Conservation (phyloP, 2,888 invertebrate species). For the Metacarcinus magister region DNA sequence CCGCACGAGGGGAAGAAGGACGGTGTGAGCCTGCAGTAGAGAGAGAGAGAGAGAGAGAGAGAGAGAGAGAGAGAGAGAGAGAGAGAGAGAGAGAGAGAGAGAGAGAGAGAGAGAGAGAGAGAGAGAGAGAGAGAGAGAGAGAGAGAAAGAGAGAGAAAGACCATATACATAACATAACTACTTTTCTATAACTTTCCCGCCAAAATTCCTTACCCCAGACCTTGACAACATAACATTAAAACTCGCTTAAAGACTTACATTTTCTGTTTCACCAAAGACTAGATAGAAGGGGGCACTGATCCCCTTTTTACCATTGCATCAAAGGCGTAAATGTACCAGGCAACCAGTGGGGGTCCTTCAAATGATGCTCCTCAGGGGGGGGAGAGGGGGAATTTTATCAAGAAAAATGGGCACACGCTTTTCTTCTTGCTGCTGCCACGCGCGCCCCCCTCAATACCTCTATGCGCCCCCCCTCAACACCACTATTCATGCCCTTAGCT, state of each 20-base stretch:
- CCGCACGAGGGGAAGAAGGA: background rate
- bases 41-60: slow-evolving; percentile 31
- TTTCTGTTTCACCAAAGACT: too few species aligned
- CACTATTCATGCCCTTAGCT: background rate
- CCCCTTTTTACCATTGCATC: too few species aligned
- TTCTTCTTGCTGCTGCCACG: background rate
- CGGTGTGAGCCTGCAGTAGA: background rate
- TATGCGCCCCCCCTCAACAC: background rate
- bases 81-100: slow-evolving; percentile 64
- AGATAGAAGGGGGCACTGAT: too few species aligned
- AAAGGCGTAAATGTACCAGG: too few species aligned
- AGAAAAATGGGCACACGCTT: background rate
- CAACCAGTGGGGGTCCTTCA: too few species aligned
- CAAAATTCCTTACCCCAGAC: too few species aligned
- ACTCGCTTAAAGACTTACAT: too few species aligned
- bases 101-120: slow-evolving; percentile 1
- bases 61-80: slow-evolving; percentile 65
- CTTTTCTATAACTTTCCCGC: too few species aligned
- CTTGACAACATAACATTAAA: too few species aligned
- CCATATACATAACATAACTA: too few species aligned
- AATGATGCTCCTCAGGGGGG: too few species aligned
- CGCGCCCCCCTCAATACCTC: background rate
- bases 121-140: slow-evolving; percentile 1
- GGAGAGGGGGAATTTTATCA: too few species aligned
- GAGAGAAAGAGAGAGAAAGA: background rate